phyloP scores from a whole-genome alignment of 2,797 vertebrate genomes.

The Erethizon dorsatum region DNA sequence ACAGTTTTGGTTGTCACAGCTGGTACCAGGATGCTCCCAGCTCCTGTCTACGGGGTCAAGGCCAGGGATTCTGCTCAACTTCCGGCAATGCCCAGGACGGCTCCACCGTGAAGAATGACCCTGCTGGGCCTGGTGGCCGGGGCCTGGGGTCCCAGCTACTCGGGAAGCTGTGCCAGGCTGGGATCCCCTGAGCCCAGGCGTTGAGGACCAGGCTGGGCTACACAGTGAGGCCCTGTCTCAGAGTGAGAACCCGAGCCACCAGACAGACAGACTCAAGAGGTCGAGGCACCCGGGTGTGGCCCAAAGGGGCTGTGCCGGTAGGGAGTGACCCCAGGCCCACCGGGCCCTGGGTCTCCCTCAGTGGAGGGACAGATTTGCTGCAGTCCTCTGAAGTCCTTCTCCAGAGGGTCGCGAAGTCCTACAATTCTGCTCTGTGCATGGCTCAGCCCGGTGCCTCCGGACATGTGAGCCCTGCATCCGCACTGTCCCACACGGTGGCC shows the following conservation, averaged over 20 bases:
- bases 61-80: neutral
- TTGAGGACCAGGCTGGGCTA: neutral
- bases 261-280: neutral
- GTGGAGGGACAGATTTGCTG: fast-evolving
- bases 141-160: neutral
- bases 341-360: too few relatives aligned
- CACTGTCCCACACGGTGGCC: fast-evolving
- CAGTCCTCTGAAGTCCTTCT: neutral
- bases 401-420: fast-evolving
- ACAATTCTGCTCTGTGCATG: fast-evolving
- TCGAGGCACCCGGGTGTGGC: neutral
- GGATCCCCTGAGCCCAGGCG: neutral
- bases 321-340: neutral
- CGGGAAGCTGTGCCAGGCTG: neutral
- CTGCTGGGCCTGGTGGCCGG: neutral
- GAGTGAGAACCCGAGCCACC: neutral
- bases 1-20: neutral
- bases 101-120: fast-evolving
- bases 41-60: neutral
- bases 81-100: fast-evolving
- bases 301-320: neutral
- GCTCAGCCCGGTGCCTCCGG: fast-evolving
- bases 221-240: neutral
- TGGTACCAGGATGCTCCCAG: neutral
- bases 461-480: fast-evolving